A percentile compares a stretch with the other conserved stretches of the same genome.
These are phyloP conservation scores for Apeltes quadracus DNA, from an alignment of 2,113 vertebrate genomes.

Conservation along the genomic window DNA sequence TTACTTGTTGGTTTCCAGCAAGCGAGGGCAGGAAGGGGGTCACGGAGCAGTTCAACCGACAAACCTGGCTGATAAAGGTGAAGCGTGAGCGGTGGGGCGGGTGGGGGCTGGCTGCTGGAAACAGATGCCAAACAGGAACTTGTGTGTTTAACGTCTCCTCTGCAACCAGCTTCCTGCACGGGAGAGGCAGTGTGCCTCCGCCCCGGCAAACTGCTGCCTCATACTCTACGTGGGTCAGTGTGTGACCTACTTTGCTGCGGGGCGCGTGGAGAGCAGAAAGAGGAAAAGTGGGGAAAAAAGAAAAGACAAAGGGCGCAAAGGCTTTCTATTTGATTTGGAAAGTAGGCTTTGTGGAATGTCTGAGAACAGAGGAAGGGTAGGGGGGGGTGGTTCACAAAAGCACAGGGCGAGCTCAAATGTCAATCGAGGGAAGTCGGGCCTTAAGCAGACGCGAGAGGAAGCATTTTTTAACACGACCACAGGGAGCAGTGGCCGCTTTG, in stretches of 20 bases:
- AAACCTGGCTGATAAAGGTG: slow-evolving; percentile 35
- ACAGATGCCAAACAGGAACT: slow-evolving; percentile 84
- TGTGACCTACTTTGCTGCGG: slow-evolving; percentile 84
- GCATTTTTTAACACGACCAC: background rate
- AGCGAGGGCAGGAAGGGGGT: slow-evolving; percentile 53
- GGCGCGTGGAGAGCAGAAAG: slow-evolving; percentile 52
- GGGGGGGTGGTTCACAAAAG: background rate
- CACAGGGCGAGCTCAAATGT: background rate
- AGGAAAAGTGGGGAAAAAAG: slow-evolving; percentile 47
- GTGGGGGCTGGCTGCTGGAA: slow-evolving; percentile 61
- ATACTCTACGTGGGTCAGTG: slow-evolving; percentile 82
- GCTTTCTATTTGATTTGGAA: slow-evolving; percentile 25
- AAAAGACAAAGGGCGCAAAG: slow-evolving; percentile 10
- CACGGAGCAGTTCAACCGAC: slow-evolving; percentile 71
- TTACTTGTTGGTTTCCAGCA: slow-evolving; percentile 44
- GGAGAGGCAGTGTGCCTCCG: slow-evolving; percentile 76
- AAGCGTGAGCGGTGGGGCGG: background rate
- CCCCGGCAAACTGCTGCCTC: slow-evolving; percentile 88
- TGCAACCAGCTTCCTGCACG: slow-evolving; percentile 81
- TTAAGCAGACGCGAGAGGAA: background rate
- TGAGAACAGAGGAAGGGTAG: background rate
- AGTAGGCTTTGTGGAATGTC: background rate
- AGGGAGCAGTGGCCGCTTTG: background rate
- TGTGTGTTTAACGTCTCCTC: slow-evolving; percentile 78
- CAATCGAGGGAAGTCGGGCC: background rate